A percentile compares a stretch with the other conserved stretches of the same genome.
Evolutionary conservation across 1,140 invertebrate species (phyloP).

Genomic region (Monomorium pharaonis): DNA sequence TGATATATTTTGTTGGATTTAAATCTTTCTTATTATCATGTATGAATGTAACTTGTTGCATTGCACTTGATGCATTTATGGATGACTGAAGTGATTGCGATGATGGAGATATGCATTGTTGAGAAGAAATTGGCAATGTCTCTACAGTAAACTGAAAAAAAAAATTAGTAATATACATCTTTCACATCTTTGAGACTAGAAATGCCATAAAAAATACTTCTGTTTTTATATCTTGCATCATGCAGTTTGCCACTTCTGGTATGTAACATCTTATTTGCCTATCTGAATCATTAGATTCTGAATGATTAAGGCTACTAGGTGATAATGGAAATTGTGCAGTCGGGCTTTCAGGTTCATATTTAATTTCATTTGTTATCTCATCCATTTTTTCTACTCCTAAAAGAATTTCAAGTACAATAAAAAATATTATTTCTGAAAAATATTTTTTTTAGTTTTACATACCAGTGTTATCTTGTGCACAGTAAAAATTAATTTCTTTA

Average conservation of each 20-base stretch:
- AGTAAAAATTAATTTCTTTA: slow-evolving; percentile 58
- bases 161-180: neutral
- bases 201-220: neutral
- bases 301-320: slow-evolving; percentile 72
- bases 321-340: slow-evolving; percentile 73
- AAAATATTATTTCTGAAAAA: neutral
- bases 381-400: slow-evolving; percentile 2
- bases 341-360: slow-evolving; percentile 74
- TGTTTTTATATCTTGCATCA: slow-evolving; percentile 13
- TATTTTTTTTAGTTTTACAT: slow-evolving; percentile 19
- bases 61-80: slow-evolving; percentile 41
- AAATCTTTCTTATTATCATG: slow-evolving; percentile 66
- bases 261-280: slow-evolving; percentile 60
- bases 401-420: neutral
- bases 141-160: slow-evolving; percentile 75
- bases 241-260: neutral
- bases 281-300: slow-evolving; percentile 74
- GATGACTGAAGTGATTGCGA: slow-evolving; percentile 71
- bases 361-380: slow-evolving; percentile 63
- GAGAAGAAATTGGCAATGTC: slow-evolving; percentile 81
- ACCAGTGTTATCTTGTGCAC: slow-evolving; percentile 51
- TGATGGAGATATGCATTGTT: slow-evolving; percentile 73
- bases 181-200: neutral
- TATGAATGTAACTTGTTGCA: slow-evolving; percentile 69
- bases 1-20: slow-evolving; percentile 59